Evolutionary conservation across 2,888 invertebrate genomes (phyloP).

Genomic region (Andrena minutula): DNA sequence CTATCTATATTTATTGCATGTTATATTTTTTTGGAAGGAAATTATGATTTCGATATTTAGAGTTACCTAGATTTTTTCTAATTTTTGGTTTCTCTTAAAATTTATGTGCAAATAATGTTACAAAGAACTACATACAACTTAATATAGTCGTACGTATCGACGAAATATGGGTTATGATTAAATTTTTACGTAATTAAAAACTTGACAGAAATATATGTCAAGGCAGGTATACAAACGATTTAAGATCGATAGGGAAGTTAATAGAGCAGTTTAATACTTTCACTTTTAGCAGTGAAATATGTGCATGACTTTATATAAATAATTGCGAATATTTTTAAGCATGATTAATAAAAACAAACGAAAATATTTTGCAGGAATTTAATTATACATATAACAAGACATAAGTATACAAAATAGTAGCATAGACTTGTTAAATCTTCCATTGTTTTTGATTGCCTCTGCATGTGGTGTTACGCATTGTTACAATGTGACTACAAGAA

Average conservation of each 20-base stretch:
- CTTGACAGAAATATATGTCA: not conserved
- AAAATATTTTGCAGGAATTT: conserved; percentile 1
- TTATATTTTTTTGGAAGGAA: not conserved
- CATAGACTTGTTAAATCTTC: conserved; percentile 9
- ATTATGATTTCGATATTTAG: not conserved
- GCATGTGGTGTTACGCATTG: conserved; percentile 8
- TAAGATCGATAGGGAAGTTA: not conserved
- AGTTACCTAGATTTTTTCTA: not conserved
- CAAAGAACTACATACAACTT: not conserved
- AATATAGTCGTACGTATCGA: not conserved
- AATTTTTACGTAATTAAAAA: not conserved
- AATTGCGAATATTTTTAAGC: not conserved
- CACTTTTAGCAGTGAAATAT: not conserved
- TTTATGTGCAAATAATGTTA: not conserved
- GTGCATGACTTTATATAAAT: not conserved
- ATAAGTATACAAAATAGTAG: not conserved
- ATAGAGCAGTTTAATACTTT: not conserved
- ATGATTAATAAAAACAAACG: not conserved
- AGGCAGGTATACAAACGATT: not conserved
- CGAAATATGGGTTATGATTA: not conserved
- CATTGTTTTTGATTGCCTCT: not conserved
- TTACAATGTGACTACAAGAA: not conserved
- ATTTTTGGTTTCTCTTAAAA: not conserved
- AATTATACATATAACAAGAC: not conserved
- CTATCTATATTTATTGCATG: not conserved